Base-by-base conservation (phyloP, 1,140 invertebrate species). In the Leptinotarsa defecta region DNA sequence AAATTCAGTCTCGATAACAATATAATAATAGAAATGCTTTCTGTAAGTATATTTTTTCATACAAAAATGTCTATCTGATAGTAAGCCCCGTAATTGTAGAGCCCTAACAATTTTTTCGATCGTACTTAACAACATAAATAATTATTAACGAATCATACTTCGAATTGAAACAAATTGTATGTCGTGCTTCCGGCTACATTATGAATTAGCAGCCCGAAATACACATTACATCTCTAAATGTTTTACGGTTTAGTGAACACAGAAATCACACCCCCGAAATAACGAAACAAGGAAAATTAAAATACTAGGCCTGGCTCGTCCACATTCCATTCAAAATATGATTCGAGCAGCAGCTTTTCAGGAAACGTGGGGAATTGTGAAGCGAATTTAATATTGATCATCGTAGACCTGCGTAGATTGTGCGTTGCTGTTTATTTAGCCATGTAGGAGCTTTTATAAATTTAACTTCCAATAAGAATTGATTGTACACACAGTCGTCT, bases 321-420 rank as follows among this genome's bases (percentile, higher is more conserved):
- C 17, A 62, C 5, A 62, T 19, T 62, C 17, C 11, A 19, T 62
- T 62, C 20, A 19, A 17, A 62, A 62, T 62, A 17, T 65, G 27
- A 20, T 24, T 65, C 24, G 43, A 43, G 65, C 43, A n/a, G 11
- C 65, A 68, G 65, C 19, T 34, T 68, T 68, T 68, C 65, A 68
- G 65, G 65, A 68, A 24, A 27, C 11, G 19, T 17, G 3, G 22
- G 65, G 11, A 68, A 24, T 43, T 20, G 64, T 65, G 13, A 34
- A 68, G 15, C 22, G 22, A 57, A 15, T 57, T 57, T 8, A 19
- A 17, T 57, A 57, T 57, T 19, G 52, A 57, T 57, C n/a, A 17
- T 13, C 52, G 52, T 19, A 15, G 15, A 19, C 52, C 52, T 57
- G 52, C 52, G 52, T 57, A 57, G 52, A 57, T 57, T 24, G 65